Base-by-base conservation (phyloP, 2,888 invertebrate genomes). In the Acleris sparsana region DNA sequence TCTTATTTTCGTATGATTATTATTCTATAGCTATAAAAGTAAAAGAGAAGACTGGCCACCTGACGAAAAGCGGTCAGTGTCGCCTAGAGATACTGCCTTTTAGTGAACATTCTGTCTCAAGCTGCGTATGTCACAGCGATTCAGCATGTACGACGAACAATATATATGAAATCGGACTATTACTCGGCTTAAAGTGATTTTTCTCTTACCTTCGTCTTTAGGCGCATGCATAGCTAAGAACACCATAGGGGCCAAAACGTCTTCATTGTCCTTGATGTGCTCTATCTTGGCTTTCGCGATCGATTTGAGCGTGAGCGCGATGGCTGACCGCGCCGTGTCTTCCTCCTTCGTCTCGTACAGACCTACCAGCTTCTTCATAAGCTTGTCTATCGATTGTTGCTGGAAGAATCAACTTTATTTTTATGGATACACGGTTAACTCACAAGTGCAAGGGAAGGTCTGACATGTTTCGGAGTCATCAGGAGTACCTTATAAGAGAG, bases 221-320 rank as follows among this genome's bases (percentile, higher is more conserved):
- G 96, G 95, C 18, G 95, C 96, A 78, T 98, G 98, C 97, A 97
- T 98, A 13, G 97, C 98, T 71, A 97, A 94, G 84, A 98, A 98
- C 22, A 97, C 95, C 63, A 98, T 91, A 0, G 98, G 98, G 73
- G 98, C 93, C 11, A 97, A 93, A 29, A 95, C 86, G 9, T 93
- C 94, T 39, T 96, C 95, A 80, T 97, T 96, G 77, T 96, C 94
- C 79, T 96, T 96, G 51, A 98, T 87, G 62, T 96, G 93, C 70
- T 98, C 98, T 72, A 96, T 96, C 86, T 97, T 96, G 62, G 97
- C 95, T 74, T 95, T 96, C 55, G 96, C 96, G 69, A 98, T 95
- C 0, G 97, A 95, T 76, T 97, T 96, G 20, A 98, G 93, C 0
- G 96, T 95, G 62, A 95, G 91, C 0, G 95, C 96, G 63, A 97